phyloP scores from a whole-genome alignment of 2,888 invertebrate species.

The Andrena flavipes region DNA sequence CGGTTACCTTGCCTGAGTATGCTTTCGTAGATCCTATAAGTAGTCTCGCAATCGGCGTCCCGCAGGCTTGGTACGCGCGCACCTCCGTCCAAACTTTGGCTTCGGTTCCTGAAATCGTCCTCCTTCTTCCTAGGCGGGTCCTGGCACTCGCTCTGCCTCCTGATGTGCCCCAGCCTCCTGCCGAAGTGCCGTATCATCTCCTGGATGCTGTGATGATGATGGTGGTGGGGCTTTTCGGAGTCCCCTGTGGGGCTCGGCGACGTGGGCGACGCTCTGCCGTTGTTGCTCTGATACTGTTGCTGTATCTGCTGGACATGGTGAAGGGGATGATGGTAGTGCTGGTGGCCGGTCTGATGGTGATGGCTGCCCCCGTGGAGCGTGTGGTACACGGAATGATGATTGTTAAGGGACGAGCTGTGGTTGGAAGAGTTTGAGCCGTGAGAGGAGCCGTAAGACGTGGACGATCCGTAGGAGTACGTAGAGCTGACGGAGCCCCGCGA shows the following conservation, averaged over 20 bases:
- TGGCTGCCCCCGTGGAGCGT: conserved; percentile 79
- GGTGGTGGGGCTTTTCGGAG: conserved; percentile 85
- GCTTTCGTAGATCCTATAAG: conserved; percentile 92
- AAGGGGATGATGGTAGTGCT: conserved; percentile 79
- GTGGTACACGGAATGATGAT: conserved; percentile 82
- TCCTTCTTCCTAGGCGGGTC: conserved; percentile 86
- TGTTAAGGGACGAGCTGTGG: conserved; percentile 82
- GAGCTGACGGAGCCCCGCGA: conserved; percentile 81
- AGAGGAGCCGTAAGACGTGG: conserved; percentile 76
- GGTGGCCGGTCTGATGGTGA: conserved; percentile 58
- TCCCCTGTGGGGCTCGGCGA: conserved; percentile 78
- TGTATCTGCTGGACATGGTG: conserved; percentile 79
- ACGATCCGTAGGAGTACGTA: conserved; percentile 80
- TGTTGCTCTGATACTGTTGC: conserved; percentile 62
- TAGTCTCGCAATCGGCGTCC: conserved; percentile 92
- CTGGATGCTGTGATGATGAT: conserved; percentile 90
- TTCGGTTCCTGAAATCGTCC: conserved; percentile 90
- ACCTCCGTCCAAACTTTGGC: conserved; percentile 91
- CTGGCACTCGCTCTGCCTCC: conserved; percentile 87
- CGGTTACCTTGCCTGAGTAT: conserved; percentile 91
- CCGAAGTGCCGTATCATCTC: conserved; percentile 91
- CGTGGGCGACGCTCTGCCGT: conserved; percentile 73
- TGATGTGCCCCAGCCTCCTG: conserved; percentile 91
- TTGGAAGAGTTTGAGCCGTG: conserved; percentile 84
- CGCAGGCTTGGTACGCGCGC: conserved; percentile 81